These are phyloP conservation scores for Syngnathus acus DNA, from an alignment of 2,797 vertebrate species.

Conservation along the genomic window DNA sequence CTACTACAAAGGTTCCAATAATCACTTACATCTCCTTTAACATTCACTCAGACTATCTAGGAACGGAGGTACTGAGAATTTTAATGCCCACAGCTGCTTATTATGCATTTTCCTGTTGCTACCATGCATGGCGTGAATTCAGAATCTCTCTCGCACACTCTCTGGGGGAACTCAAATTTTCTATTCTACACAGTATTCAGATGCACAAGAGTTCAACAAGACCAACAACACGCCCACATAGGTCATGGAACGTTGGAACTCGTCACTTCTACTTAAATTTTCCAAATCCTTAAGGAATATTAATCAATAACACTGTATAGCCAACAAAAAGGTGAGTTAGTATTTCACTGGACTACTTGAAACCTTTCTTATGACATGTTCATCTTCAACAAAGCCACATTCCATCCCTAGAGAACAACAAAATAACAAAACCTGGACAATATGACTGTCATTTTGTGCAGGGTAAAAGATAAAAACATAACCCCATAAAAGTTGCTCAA, in stretches of 20 bases:
- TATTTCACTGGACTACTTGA: background rate
- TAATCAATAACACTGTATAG: background rate
- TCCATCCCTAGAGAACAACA: background rate
- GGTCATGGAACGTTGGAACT: constrained; percentile 19
- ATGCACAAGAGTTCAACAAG: constrained; percentile 8
- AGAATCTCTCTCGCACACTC: background rate
- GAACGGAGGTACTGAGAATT: background rate
- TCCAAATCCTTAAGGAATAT: constrained; percentile 13
- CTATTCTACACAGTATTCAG: background rate
- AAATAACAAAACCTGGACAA: no score
- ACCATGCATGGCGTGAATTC: background rate
- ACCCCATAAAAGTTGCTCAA: no score
- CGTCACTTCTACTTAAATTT: constrained; percentile 19
- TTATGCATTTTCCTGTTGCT: constrained; percentile 4
- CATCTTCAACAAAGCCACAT: background rate
- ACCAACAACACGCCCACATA: constrained; percentile 15
- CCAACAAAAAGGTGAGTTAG: background rate
- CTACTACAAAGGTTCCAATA: constrained; percentile 6
- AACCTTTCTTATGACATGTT: background rate
- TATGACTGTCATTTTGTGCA: no score
- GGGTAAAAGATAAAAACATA: no score
- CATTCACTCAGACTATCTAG: constrained; percentile 3
- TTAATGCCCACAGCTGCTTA: constrained; percentile 1
- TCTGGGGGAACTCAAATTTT: background rate
- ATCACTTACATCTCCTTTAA: constrained; percentile 4